Conservation (phyloP, 1,140 invertebrate genomes). For the Triops longicaudatus region DNA sequence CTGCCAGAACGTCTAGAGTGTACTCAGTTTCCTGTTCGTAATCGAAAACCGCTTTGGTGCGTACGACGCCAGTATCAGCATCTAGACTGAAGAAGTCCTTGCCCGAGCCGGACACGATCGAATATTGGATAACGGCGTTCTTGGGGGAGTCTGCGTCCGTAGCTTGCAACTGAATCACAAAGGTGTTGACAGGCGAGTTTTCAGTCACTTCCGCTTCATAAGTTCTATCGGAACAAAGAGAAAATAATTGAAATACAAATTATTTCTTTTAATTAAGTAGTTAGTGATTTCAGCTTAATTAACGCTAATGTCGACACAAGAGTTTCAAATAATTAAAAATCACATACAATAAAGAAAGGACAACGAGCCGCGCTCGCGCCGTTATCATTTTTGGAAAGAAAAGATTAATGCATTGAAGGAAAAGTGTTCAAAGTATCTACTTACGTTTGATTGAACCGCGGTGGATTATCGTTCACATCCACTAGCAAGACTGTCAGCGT, state of each 20-base stretch:
- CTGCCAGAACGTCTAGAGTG: constrained; percentile 68
- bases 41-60: constrained; percentile 69
- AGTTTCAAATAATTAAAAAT: no score
- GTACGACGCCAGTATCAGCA: constrained; percentile 62
- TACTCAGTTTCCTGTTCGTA: constrained; percentile 77
- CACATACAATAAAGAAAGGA: no score
- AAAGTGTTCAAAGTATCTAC: no score
- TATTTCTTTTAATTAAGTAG: no score
- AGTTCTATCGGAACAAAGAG: constrained; percentile 29
- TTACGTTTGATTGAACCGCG: constrained; percentile 61
- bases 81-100: constrained; percentile 69
- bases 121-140: constrained; percentile 81
- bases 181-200: constrained; percentile 64
- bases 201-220: constrained; percentile 75
- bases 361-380: no score
- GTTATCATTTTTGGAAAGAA: no score
- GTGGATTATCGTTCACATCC: constrained; percentile 85
- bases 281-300: no score
- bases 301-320: no score
- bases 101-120: constrained; percentile 65
- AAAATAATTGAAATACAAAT: background rate
- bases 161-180: constrained; percentile 67
- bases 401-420: no score
- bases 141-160: constrained; percentile 83
- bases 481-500: constrained; percentile 75